Evolutionary conservation across 2,113 vertebrate genomes (phyloP), one percentile per base, ranked within the genome.

Genomic region (Hippocampus mohnikei): DNA sequence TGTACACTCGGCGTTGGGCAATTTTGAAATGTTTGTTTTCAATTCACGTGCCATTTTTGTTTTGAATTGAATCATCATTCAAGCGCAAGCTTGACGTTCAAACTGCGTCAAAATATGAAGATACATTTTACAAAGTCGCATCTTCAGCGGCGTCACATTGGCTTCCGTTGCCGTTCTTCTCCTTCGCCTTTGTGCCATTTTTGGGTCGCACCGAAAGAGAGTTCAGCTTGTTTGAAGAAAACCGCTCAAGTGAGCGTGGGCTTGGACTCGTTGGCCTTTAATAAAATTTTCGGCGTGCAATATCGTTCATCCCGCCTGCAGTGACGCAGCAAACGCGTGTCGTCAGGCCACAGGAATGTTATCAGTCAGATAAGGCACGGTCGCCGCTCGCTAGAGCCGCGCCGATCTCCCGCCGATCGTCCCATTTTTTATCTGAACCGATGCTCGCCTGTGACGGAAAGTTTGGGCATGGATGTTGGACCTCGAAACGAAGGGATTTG

Each of bases 271-370:
- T 58, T 58, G 5, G 55, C 55, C 55, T 25, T 29, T 66, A 62
- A 48, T 56, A 60, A 69, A 74, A 69, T 79, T 69, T 53, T 67
- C 25, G 27, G 59, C 27, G 64, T 65, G 71, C 48, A 0, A 61
- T 59, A 67, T 84, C 75, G 48, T 76, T 78, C 8, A 40, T 23
- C 29, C 48, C 10, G 52, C 40, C 78, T 3, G 37, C 53, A 20
- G 70, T 84, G 84, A 85, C 78, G 42, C 59, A 52, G 18, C 75
- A 42, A 66, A 75, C 63, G 48, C 71, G 61, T 84, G 55, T 72
- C 66, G 77, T 89, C 84, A 87, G 87, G 78, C 68, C 52, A 85
- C 83, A 85, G 89, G 87, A 92, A 87, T 90, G 89, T 81, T 74
- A 82, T 82, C 87, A 65, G 62, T 44, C 53, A 59, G 83, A 88